Evolutionary conservation across 2,797 vertebrate genomes (phyloP).

Genomic region (Carduelis carduelis): DNA sequence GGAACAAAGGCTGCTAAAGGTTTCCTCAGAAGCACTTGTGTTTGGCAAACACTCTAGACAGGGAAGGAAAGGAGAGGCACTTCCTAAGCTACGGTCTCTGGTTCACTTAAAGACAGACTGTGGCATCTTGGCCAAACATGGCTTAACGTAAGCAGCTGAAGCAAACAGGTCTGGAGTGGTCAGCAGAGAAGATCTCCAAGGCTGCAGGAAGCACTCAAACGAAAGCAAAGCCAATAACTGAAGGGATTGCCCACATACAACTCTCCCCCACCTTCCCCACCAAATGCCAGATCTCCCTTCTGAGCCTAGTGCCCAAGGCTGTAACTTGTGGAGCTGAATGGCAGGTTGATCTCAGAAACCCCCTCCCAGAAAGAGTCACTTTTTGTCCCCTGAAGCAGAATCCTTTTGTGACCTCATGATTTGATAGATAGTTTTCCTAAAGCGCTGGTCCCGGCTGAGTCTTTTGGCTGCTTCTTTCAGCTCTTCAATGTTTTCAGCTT

Average conservation of each 20-base stretch:
- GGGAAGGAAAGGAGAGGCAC: not conserved
- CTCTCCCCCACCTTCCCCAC: not conserved
- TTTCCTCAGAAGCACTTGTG: not conserved
- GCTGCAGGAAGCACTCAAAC: not conserved
- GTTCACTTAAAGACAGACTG: not conserved
- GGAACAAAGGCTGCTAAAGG: not conserved
- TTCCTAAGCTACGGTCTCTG: not conserved
- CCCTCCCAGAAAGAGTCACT: constrained; percentile 25
- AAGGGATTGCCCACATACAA: not conserved
- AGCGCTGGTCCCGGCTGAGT: constrained; percentile 86
- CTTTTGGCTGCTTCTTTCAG: constrained; percentile 84
- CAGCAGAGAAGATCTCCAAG: not conserved
- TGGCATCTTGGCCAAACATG: not conserved
- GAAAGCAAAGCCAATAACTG: constrained; percentile 16
- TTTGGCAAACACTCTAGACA: not conserved
- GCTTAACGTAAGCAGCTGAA: not conserved
- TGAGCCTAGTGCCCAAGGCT: not conserved
- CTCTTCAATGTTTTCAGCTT: constrained; percentile 82
- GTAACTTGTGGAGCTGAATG: not conserved
- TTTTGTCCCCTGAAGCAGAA: constrained; percentile 17
- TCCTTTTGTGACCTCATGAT: constrained; percentile 79
- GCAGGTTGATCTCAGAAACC: not conserved
- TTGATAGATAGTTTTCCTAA: constrained; percentile 86
- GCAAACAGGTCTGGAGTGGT: not conserved
- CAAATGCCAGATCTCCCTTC: not conserved